phyloP scores from a whole-genome alignment of 2,113 vertebrate species.

The Tupaia tana region DNA sequence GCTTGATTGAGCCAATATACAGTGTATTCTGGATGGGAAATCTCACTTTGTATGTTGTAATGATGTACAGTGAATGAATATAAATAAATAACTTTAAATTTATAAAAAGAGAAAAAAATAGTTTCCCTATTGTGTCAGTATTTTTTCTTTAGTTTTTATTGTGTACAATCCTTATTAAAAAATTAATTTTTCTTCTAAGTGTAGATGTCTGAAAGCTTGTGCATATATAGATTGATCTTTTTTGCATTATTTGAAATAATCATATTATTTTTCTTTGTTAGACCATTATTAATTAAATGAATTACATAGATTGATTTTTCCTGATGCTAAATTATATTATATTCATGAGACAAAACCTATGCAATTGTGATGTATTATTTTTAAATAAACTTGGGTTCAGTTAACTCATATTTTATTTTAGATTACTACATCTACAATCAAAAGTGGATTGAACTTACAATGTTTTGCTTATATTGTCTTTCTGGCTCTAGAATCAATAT shows the following conservation, averaged over 20 bases:
- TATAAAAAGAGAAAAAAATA: too few relatives aligned
- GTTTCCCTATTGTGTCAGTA: neutral
- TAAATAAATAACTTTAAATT: too few relatives aligned
- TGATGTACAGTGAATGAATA: too few relatives aligned
- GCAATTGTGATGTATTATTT: neutral
- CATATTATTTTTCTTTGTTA: slow-evolving; percentile 6
- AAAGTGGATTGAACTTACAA: neutral
- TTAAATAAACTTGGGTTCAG: slow-evolving; percentile 13
- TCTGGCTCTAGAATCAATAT: neutral
- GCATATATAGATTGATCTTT: neutral
- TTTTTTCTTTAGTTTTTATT: neutral
- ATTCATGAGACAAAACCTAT: neutral
- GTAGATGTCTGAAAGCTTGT: neutral
- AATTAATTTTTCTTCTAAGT: slow-evolving; percentile 1
- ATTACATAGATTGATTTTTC: slow-evolving; percentile 19
- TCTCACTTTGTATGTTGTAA: too few relatives aligned
- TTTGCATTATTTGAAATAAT: slow-evolving; percentile 28
- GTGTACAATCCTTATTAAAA: neutral
- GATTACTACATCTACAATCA: neutral
- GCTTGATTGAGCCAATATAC: too few relatives aligned
- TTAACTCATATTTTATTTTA: neutral
- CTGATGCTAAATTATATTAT: neutral
- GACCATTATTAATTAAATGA: neutral
- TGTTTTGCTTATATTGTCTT: slow-evolving; percentile 10
- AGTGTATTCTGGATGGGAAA: too few relatives aligned